Conservation (phyloP, 2,113 vertebrate species). For the Entomyzon cyanotis region DNA sequence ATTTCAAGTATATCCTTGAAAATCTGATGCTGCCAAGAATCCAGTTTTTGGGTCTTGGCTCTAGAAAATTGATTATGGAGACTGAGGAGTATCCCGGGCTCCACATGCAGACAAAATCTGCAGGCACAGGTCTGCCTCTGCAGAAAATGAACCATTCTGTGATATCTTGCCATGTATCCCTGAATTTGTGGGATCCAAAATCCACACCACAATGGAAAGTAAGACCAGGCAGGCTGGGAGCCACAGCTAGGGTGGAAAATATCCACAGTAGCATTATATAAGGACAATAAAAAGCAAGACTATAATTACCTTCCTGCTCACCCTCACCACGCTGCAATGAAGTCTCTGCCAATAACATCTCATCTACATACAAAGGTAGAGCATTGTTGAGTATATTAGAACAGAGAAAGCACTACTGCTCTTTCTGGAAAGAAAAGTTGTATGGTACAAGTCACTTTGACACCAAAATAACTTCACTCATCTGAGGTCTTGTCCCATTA, state of each 20-base stretch:
- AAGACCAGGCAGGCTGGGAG: not conserved
- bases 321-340: not conserved
- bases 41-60: not conserved
- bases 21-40: not conserved
- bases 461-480: not conserved
- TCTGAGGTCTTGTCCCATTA: not conserved
- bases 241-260: not conserved
- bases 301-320: conserved; percentile 28
- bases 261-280: not conserved
- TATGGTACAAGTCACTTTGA: not conserved
- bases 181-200: not conserved
- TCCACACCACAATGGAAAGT: not conserved
- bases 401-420: not conserved
- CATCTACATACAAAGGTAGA: not conserved
- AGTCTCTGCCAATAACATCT: not conserved
- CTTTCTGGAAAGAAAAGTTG: not conserved
- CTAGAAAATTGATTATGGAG: not conserved
- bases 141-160: not conserved
- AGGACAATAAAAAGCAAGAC: conserved; percentile 24
- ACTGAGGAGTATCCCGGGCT: not conserved
- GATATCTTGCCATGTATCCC: not conserved
- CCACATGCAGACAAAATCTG: not conserved
- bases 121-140: not conserved
- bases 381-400: not conserved
- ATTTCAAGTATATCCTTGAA: not conserved